Evolutionary conservation across 2,888 invertebrate species (phyloP), one percentile per base, ranked within the genome.

Genomic region (Oithona nana): DNA sequence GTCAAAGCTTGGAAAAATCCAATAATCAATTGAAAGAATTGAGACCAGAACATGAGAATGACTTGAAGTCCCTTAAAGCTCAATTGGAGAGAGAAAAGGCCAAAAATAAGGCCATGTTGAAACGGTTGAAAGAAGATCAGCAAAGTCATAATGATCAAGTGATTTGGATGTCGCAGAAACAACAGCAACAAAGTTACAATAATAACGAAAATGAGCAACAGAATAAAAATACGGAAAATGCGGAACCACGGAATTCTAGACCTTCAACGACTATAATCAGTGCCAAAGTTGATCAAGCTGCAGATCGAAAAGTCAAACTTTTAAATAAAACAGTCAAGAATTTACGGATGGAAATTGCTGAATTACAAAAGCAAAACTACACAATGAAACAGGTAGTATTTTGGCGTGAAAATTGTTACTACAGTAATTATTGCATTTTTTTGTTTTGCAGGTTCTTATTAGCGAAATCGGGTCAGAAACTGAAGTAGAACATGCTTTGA

Each of bases 11-110:
- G 24, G 26, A 54, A 26, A 16, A 20, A 26, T 16, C 22, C 22
- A 24, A 20, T 16, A 54, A 54, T 6, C 24, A 54, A 54, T 26
- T 54, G 54, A 22, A 49, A 4, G 20, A 49, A 49, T 20, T 49
- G 20, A 22, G 20, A 3, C 20, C n/a, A 4, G 50, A 49, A 8
- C 50, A 49, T 8, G 50, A 49, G 50, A 26, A 54, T 26, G 13
- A 26, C 24, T 16, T 54, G 24, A 54, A 54, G 24, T 26, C 22
- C 24, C 16, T 39, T 16, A 39, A 39, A 39, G 26, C 54, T 6
- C 54, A 54, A 54, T 8, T 49, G 8, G 54, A 54, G 54, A 54
- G 26, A 4, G 54, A 54, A 26, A 49, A 49, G 50, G 50, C 50
- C 50, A 49, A 49, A 22, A 49, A n/a, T 22, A 49, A 49, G 22